Conservation (phyloP, 1,140 invertebrate species). For the Wasmannia auropunctata region DNA sequence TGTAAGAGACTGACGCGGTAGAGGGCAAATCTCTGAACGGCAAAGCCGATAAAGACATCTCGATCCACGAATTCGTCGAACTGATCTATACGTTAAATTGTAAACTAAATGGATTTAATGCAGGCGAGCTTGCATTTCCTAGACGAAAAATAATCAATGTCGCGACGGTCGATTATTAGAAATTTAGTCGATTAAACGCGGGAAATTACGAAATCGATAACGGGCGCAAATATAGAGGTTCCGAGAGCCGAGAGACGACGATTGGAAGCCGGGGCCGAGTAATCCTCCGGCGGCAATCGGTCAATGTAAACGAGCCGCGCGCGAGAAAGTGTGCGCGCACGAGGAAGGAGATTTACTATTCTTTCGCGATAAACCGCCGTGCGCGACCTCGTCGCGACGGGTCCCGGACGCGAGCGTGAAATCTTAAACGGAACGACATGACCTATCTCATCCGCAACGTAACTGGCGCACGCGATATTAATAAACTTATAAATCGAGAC, state of each 20-base stretch:
- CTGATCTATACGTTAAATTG: neutral
- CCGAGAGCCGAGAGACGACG: neutral
- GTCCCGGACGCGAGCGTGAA: neutral
- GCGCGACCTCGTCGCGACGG: too few relatives aligned
- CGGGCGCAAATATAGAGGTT: neutral
- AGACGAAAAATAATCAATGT: conserved; percentile 34
- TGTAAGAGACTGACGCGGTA: too few relatives aligned
- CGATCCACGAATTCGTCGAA: neutral
- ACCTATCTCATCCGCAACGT: conserved; percentile 26
- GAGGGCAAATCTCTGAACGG: neutral
- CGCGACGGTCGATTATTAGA: conserved; percentile 25
- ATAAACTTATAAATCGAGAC: conserved; percentile 47
- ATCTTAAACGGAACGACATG: conserved; percentile 12
- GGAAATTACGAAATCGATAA: conserved; percentile 17
- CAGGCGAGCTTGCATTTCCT: neutral
- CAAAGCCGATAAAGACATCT: neutral
- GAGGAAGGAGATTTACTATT: neutral
- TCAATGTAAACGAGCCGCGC: neutral
- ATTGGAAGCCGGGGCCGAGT: neutral
- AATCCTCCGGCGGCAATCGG: neutral
- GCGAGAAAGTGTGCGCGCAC: neutral
- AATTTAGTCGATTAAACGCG: conserved; percentile 37
- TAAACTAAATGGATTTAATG: conserved; percentile 3
- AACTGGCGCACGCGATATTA: conserved; percentile 35
- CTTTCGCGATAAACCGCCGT: neutral